A percentile compares a stretch with the other conserved stretches of the same genome.
Conservation (phyloP, 2,113 vertebrate species). For the Peucedramus taeniatus region DNA sequence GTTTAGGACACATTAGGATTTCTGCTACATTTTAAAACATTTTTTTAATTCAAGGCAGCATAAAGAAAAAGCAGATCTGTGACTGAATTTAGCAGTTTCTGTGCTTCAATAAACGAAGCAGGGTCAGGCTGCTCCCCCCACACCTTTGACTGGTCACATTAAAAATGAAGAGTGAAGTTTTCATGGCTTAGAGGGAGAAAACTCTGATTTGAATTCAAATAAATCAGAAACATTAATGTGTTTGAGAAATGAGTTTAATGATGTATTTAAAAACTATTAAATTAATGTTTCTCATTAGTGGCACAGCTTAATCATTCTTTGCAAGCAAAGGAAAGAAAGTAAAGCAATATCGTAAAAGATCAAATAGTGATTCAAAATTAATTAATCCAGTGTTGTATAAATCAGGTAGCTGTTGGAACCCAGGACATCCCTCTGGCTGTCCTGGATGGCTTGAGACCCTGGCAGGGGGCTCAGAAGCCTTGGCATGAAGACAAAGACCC, state of each 20-base stretch:
- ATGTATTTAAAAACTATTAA: slow-evolving; percentile 60
- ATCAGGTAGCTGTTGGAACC: slow-evolving; percentile 8
- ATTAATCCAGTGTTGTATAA: slow-evolving; percentile 51
- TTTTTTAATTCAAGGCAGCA: not conserved
- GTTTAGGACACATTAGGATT: not conserved
- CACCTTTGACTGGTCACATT: not conserved
- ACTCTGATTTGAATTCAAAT: slow-evolving; percentile 26
- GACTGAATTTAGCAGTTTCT: not conserved
- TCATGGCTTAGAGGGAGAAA: not conserved
- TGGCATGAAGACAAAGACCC: no score
- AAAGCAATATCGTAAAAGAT: slow-evolving; percentile 56
- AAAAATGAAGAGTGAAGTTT: not conserved
- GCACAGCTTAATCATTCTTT: slow-evolving; percentile 38
- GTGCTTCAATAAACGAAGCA: not conserved
- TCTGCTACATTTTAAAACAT: not conserved
- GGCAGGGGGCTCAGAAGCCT: no score
- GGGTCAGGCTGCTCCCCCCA: not conserved
- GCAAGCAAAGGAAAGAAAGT: slow-evolving; percentile 1
- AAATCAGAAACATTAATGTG: slow-evolving; percentile 43
- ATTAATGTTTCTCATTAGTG: slow-evolving; percentile 59
- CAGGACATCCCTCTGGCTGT: no score
- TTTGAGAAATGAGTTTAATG: slow-evolving; percentile 52
- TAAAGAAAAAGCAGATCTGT: not conserved
- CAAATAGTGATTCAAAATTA: slow-evolving; percentile 62
- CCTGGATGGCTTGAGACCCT: no score